These are phyloP conservation scores for Macrosteles quadrilineatus DNA, from an alignment of 1,140 invertebrate species.

Conservation along the genomic window DNA sequence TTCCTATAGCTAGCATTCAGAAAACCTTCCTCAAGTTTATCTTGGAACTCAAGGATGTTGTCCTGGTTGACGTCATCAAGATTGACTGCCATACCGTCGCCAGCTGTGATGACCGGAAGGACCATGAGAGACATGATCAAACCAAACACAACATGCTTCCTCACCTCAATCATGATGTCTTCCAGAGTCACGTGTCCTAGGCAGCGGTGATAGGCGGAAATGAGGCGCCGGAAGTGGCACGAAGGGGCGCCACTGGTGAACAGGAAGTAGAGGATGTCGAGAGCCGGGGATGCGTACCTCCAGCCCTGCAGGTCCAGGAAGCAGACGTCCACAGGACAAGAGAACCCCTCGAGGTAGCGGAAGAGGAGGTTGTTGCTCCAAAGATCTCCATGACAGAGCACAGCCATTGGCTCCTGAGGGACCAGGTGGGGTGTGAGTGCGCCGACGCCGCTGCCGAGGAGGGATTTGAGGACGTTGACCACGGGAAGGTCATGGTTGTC, in stretches of 20 bases:
- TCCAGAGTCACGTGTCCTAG: neutral
- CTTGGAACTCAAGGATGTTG: neutral
- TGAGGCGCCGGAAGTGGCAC: neutral
- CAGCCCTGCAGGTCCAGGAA: slow-evolving; percentile 50
- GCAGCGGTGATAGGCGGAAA: neutral
- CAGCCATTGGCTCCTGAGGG: slow-evolving; percentile 35
- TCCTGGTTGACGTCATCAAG: neutral
- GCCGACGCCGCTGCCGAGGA: slow-evolving; percentile 31
- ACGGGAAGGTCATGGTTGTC: slow-evolving; percentile 41
- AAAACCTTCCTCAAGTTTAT: neutral
- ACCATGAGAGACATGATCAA: neutral
- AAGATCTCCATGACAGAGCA: slow-evolving; percentile 53
- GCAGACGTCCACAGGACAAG: slow-evolving; percentile 38
- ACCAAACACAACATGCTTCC: neutral
- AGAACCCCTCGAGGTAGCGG: slow-evolving; percentile 25
- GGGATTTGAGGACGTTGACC: slow-evolving; percentile 26
- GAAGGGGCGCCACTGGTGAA: neutral
- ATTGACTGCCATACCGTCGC: neutral
- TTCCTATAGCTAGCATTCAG: neutral
- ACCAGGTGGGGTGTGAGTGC: slow-evolving; percentile 22
- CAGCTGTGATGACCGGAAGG: neutral
- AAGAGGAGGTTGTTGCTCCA: slow-evolving; percentile 60
- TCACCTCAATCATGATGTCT: neutral
- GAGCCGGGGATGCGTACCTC: slow-evolving; percentile 45
- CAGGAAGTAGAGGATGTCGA: slow-evolving; percentile 50